These are phyloP conservation scores for Danio kyathit DNA, from an alignment of 2,797 vertebrate genomes.

Conservation along the genomic window DNA sequence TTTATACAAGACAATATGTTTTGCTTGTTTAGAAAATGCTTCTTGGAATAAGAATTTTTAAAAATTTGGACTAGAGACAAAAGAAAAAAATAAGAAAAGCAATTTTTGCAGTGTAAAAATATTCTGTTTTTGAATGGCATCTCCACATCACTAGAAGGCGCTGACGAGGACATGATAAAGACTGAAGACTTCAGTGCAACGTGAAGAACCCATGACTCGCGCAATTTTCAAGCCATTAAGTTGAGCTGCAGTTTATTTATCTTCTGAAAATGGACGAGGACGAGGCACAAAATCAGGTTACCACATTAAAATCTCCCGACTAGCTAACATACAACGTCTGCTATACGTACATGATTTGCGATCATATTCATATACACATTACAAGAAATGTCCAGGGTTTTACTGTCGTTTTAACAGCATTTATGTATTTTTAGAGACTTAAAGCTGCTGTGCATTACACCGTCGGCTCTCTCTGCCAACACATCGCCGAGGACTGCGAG, in stretches of 20 bases:
- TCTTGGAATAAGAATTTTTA: no score
- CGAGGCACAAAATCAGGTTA: slow-evolving; percentile 54
- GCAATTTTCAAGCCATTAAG: slow-evolving; percentile 31
- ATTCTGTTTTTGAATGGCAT: neutral
- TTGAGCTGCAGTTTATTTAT: neutral
- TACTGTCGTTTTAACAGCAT: neutral
- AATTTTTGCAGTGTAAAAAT: no score
- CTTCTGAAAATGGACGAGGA: slow-evolving; percentile 49
- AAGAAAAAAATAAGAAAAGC: no score
- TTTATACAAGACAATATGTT: no score
- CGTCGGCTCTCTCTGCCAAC: slow-evolving; percentile 82
- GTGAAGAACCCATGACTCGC: slow-evolving; percentile 14
- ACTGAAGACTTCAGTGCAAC: neutral
- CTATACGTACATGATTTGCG: no score
- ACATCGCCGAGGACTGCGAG: slow-evolving; percentile 73
- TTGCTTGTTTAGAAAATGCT: no score
- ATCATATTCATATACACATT: neutral
- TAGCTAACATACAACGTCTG: neutral
- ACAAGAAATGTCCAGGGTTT: neutral
- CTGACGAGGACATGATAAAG: neutral
- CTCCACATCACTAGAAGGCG: slow-evolving; percentile 18
- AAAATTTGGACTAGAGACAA: no score
- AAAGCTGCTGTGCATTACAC: slow-evolving; percentile 90
- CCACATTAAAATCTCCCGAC: neutral
- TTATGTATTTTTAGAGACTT: slow-evolving; percentile 78